These are phyloP conservation scores for Mobula hypostoma DNA, from an alignment of 2,113 vertebrate species.

Conservation along the genomic window DNA sequence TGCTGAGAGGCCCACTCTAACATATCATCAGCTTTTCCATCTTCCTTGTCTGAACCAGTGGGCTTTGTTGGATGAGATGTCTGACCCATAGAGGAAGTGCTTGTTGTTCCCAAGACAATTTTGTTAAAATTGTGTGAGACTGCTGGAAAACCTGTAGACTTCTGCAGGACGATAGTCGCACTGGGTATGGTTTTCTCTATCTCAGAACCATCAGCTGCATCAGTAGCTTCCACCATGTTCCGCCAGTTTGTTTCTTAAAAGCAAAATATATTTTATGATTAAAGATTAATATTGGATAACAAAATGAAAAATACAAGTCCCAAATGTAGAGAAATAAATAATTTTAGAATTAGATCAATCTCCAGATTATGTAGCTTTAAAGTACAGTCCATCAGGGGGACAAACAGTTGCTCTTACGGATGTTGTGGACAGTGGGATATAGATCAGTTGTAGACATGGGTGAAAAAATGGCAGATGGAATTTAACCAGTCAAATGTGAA, in stretches of 20 bases:
- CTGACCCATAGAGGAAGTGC: constrained; percentile 47
- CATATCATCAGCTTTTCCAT: constrained; percentile 77
- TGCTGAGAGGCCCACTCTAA: constrained; percentile 93
- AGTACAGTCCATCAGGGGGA: not conserved
- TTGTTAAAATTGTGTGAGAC: constrained; percentile 47
- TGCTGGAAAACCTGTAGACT: constrained; percentile 43
- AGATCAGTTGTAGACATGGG: no score
- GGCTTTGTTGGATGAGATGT: constrained; percentile 42
- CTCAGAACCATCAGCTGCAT: constrained; percentile 75
- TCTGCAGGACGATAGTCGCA: constrained; percentile 52
- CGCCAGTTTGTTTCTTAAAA: constrained; percentile 92
- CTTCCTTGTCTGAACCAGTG: constrained; percentile 62
- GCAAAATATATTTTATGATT: constrained; percentile 18
- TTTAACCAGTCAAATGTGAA: no score
- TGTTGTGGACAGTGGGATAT: no score
- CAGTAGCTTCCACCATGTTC: constrained; percentile 89
- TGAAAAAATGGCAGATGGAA: no score
- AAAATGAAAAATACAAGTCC: not conserved
- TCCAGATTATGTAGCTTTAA: not conserved
- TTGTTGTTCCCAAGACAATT: constrained; percentile 39
- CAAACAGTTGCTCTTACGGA: no score
- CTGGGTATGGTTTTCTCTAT: constrained; percentile 58
- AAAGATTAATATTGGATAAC: not conserved
- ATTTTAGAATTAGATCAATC: not conserved
- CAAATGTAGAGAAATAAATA: not conserved